Evolutionary conservation across 2,888 invertebrate species (phyloP), one percentile per base, ranked within the genome.

Genomic region (Ephialtes manifestator): DNA sequence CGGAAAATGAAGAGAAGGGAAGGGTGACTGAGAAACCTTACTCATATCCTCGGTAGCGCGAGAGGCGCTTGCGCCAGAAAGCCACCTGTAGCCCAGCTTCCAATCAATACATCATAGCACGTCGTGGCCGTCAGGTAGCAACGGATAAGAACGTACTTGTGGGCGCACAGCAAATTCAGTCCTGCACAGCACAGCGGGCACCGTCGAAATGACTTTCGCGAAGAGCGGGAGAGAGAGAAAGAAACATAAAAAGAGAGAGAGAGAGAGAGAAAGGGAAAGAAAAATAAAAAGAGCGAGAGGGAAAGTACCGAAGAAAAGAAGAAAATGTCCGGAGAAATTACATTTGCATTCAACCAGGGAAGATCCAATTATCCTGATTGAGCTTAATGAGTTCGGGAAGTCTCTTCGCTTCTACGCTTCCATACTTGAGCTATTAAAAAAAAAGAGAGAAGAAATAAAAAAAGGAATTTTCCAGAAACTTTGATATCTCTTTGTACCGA

Each of bases 71-170:
- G 93, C 93, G 92, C 91, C 76, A 88, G 88, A 90, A 91, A 92
- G 93, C 92, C 93, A 93, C 93, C 93, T 93, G 93, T 93, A 93
- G 93, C 93, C 93, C 91, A 91, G 92, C 92, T 90, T 93, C 92
- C 92, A 93, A 93, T 93, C 93, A 93, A 93, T 93, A 93, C 92
- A 91, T 93, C 91, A 92, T 88, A 88, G 88, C 89, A 91, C 90
- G 90, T 87, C 88, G 89, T 89, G 87, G 86, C 87, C 87, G 83
- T 81, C 85, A 84, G 86, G 79, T 85, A 84, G 84, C 84, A 84
- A 84, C 86, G 86, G 65, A 86, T 84, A 81, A 83, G 78, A 55
- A 81, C 70, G 5, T 78, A 72, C 51, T 53, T 76, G 48, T 20
- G 43, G 20, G 55, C 4, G 28, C 58, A 60, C 31, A 13, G 51